Base-by-base conservation (phyloP, 2,797 vertebrate species). In the Pangasius sanitwongsei region DNA sequence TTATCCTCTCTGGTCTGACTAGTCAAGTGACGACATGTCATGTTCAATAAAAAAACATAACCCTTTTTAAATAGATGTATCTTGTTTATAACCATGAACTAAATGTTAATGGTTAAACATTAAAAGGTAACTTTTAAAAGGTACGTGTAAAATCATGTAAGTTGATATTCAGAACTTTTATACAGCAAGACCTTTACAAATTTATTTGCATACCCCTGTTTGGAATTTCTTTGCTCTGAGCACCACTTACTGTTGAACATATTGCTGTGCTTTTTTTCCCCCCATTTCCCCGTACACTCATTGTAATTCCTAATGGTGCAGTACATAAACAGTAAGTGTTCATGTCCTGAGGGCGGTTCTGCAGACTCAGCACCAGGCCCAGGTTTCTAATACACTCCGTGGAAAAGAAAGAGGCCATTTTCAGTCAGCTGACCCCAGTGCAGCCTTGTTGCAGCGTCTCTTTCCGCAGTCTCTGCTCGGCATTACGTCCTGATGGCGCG, bases 331-430 rank as follows among this genome's bases (percentile, higher is more conserved):
- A 72, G 61, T 20, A 28, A 69, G 87, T 77, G 25, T 77, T 61
- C 77, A 86, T 48, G 37, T 75, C 70, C 72, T 53, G 75, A 48
- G 41, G 75, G 57, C 4, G 18, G 41, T 61, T 50, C 86, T 55
- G 75, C 86, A 44, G n/a, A 53, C 74, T 88, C 87, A 67, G 70
- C 87, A 85, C 65, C 53, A 83, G 65, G n/a, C 80, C 34, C 41
- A 31, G 41, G 65, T 61, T 53, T 74, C 55, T 78, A 65, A 55
- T 69, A 63, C 41, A 67, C 86, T 67, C 86, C 41, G 11, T 31
- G 57, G 57, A 23, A 78, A 77, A 48, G 18, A 82, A 65, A 44
- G n/a, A 53, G 75, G 15, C 61, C 61, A 23, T 69, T 67, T 80
- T 61, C 34, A 80, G 48, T n/a, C 63, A 28, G 37, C 75, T 81